These are phyloP conservation scores for Caenorhabditis sp. DNA, from an alignment of 2,888 invertebrate genomes.

Conservation along the genomic window DNA sequence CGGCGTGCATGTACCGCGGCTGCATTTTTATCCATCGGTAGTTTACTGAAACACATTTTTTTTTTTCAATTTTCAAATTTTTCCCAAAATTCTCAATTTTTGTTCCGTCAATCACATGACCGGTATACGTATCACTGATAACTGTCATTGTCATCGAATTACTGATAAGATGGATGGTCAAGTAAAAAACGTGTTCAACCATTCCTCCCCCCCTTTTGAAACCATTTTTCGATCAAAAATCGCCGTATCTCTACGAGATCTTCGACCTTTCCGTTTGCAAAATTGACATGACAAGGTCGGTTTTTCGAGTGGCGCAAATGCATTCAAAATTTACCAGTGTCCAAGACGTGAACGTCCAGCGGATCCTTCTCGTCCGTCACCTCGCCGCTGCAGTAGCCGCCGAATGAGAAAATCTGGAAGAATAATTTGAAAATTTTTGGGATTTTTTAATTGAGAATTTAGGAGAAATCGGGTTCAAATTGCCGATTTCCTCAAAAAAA, in stretches of 20 bases:
- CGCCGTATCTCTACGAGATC: not conserved
- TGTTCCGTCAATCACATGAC: too few relatives aligned
- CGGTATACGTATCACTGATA: not conserved
- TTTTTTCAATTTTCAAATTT: not conserved
- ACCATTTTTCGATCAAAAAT: not conserved
- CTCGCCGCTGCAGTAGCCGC: conserved; percentile 93
- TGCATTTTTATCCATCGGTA: conserved; percentile 50
- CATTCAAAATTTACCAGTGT: conserved; percentile 87
- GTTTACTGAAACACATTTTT: conserved; percentile 34
- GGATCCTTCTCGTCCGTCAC: conserved; percentile 87
- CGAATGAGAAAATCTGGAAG: conserved; percentile 90
- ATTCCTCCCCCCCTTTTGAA: too few relatives aligned
- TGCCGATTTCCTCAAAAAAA: too few relatives aligned
- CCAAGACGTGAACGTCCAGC: conserved; percentile 92
- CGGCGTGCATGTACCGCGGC: conserved; percentile 9
- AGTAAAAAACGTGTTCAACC: too few relatives aligned
- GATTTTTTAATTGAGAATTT: too few relatives aligned
- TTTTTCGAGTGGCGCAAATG: not conserved
- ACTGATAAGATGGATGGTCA: too few relatives aligned
- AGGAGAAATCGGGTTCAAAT: too few relatives aligned
- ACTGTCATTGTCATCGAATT: not conserved
- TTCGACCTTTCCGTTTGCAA: not conserved
- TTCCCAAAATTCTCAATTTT: too few relatives aligned
- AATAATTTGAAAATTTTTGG: too few relatives aligned
- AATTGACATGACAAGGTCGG: too few relatives aligned